Conservation (phyloP, 2,888 invertebrate species). For the Drosophila anceps region DNA sequence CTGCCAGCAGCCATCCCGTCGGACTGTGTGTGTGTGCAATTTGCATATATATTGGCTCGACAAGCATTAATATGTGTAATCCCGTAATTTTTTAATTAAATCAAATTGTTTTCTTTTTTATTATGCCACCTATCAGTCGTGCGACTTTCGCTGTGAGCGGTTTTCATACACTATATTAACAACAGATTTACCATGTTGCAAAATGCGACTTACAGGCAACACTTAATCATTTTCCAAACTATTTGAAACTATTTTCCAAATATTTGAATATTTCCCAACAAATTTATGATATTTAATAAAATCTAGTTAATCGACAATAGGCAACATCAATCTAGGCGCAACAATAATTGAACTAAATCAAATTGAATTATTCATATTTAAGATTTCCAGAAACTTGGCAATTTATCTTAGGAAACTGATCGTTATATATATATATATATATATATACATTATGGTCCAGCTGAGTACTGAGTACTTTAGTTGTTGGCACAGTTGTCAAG, state of each 20-base stretch:
- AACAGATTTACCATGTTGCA: constrained; percentile 8
- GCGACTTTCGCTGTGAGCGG: constrained; percentile 12
- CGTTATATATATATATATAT: too few species aligned
- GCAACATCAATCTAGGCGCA: too few species aligned
- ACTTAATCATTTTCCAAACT: not conserved
- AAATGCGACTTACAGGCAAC: not conserved
- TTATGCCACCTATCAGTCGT: constrained; percentile 10
- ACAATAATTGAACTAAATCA: too few species aligned
- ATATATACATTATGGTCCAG: too few species aligned
- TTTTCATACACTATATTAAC: constrained; percentile 7
- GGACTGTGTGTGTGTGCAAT: constrained; percentile 64
- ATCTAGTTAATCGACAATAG: not conserved
- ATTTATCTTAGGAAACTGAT: too few species aligned
- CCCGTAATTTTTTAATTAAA: constrained; percentile 84
- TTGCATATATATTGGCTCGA: constrained; percentile 83
- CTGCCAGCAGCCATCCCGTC: constrained; percentile 23
- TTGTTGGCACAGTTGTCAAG: too few species aligned
- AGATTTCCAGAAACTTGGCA: too few species aligned
- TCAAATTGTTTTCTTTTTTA: constrained; percentile 71
- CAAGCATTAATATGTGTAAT: constrained; percentile 82
- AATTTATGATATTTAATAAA: not conserved
- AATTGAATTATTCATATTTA: too few species aligned
- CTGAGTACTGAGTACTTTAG: too few species aligned
- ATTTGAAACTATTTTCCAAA: too few species aligned
- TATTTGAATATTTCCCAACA: not conserved